Evolutionary conservation across 2,113 vertebrate genomes (phyloP).

Genomic region (Aepyceros melampus): DNA sequence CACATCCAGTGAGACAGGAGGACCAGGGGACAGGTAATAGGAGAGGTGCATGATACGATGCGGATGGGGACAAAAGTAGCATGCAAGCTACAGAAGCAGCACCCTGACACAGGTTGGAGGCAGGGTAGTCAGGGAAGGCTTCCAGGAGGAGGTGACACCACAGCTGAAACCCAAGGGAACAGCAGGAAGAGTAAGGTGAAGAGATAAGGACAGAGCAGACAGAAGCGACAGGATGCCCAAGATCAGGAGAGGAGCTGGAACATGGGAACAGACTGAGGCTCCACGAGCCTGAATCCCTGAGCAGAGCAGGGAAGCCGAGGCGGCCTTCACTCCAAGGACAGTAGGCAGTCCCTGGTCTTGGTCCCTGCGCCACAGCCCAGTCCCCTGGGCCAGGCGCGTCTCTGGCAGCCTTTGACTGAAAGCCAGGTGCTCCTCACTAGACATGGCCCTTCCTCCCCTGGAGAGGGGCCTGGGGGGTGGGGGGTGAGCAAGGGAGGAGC

Average conservation of each 20-base stretch:
- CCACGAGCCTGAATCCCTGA: background rate
- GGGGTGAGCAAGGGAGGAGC: too few species aligned
- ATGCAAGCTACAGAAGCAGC: background rate
- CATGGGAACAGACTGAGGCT: background rate
- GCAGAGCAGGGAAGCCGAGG: background rate
- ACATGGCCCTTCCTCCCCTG: background rate
- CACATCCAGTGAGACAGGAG: background rate
- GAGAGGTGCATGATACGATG: fast-evolving
- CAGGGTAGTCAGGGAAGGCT: background rate
- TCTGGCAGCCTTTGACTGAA: background rate
- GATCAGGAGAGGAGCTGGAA: background rate
- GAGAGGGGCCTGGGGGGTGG: background rate
- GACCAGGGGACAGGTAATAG: background rate
- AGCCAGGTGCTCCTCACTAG: background rate
- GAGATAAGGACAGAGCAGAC: background rate
- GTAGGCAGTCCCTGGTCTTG: too few species aligned
- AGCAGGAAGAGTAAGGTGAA: background rate
- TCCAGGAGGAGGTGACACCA: background rate
- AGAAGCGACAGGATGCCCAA: background rate
- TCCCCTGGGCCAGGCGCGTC: background rate
- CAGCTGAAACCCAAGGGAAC: background rate
- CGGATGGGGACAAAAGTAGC: background rate
- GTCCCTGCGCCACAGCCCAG: background rate
- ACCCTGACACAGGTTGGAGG: background rate
- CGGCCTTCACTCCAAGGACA: background rate